Evolutionary conservation across 1,140 invertebrate genomes (phyloP).

Genomic region (Melitaea cinxia): DNA sequence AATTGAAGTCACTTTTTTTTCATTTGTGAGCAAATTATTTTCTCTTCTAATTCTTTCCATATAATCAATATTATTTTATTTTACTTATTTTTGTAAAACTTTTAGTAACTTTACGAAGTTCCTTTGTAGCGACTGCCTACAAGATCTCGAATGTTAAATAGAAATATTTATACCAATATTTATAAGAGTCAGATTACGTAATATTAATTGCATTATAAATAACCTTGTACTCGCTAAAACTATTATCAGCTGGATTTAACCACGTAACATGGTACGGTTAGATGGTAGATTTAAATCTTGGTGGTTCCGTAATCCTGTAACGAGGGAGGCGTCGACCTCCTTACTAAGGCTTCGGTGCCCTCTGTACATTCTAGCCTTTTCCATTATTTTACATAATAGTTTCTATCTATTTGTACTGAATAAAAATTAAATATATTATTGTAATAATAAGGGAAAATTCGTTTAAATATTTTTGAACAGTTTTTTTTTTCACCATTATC

Average conservation of each 20-base stretch:
- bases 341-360: conserved; percentile 67
- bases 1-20: too few relatives aligned
- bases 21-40: too few relatives aligned
- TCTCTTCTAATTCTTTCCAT: too few relatives aligned
- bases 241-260: conserved; percentile 34
- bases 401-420: background rate
- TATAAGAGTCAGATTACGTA: conserved; percentile 21
- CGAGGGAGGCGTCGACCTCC: conserved; percentile 70
- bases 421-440: background rate
- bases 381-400: conserved; percentile 24
- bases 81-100: too few relatives aligned
- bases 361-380: conserved; percentile 48
- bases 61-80: too few relatives aligned
- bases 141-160: background rate
- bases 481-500: too few relatives aligned
- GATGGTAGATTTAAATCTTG: conserved; percentile 63
- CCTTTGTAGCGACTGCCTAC: background rate
- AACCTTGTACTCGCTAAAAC: conserved; percentile 40
- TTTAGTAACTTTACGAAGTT: background rate
- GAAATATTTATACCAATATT: background rate
- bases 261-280: conserved; percentile 28
- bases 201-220: conserved; percentile 39
- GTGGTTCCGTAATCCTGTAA: conserved; percentile 74
- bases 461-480: too few relatives aligned
- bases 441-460: background rate